Base-by-base conservation (phyloP, 1,140 invertebrate species). In the Lasioglossum baleicum region DNA sequence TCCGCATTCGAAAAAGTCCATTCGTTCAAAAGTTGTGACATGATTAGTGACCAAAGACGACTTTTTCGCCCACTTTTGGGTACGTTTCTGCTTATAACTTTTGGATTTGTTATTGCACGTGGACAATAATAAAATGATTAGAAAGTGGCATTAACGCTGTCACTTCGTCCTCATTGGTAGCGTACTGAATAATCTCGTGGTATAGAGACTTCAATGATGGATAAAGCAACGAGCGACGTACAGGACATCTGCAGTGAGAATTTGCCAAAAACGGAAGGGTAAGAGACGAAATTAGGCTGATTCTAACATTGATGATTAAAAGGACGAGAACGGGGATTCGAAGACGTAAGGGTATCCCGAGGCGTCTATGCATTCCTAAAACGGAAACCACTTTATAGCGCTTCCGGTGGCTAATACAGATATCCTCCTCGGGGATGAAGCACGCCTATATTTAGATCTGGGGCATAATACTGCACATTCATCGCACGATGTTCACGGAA, bases 351-450 rank as follows among this genome's bases (percentile, higher is more conserved):
- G 15, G 40, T 66, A 42, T 22, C 17, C 51, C 42, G 68, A 44
- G 61, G 48, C n/a, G 53, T 2, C 42, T 67, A 53, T 26, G 69
- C 35, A 65, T 71, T 67, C 81, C 44, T 83, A 83, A 73, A 87
- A 86, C 78, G 85, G 85, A 87, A 87, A 83, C 63, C 74, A 81
- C 67, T 86, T 86, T 79, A 79, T 65, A 71, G 53, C 53, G 61
- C 66, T 87, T 87, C 85, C 85, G 84, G 84, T 65, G 73, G 80
- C 66, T 87, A 87, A 86, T 86, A 81, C 85, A 86, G 83, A 87
- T 87, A 86, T 87, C 85, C 82, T 86, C 74, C 71, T 64, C 65
- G 60, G 84, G 81, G 81, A 86, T 86, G 84, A 86, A 83, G 82
- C 85, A 86, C 53, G 70, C 42, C 82, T 87, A 87, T 87, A 81